Percentiles rank a stretch among this genome's conserved stretches.
Conservation (phyloP, 2,888 invertebrate genomes). For the Chymomyza caudatula region DNA sequence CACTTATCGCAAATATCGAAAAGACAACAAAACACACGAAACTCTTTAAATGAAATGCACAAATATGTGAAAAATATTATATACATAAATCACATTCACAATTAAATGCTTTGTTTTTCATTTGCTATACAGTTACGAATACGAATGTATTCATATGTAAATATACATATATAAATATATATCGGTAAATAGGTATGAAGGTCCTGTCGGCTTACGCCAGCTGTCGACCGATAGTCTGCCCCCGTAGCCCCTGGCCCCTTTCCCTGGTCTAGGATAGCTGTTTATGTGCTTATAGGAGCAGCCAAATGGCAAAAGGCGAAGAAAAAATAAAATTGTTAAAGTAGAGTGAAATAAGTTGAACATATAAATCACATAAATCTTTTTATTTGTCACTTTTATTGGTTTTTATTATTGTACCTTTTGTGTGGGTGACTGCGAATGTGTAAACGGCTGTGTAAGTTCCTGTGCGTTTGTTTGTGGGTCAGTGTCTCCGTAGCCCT, state of each 20-base stretch:
- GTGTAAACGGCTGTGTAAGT: neutral
- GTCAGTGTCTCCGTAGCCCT: constrained; percentile 15
- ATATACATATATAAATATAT: constrained; percentile 22
- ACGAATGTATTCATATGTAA: constrained; percentile 40
- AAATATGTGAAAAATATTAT: constrained; percentile 26
- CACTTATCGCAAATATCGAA: constrained; percentile 29
- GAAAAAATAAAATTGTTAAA: constrained; percentile 25
- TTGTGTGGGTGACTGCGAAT: constrained; percentile 25
- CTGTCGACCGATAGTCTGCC: neutral
- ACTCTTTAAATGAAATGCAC: constrained; percentile 28
- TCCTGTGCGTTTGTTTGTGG: neutral
- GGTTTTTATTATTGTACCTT: constrained; percentile 71
- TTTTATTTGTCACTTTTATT: constrained; percentile 73
- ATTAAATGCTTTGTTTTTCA: constrained; percentile 45
- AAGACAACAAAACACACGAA: neutral
- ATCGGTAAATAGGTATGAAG: neutral
- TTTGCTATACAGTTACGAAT: constrained; percentile 33
- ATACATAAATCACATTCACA: constrained; percentile 57
- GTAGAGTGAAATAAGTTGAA: constrained; percentile 42
- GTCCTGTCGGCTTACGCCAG: neutral
- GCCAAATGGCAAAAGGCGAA: neutral
- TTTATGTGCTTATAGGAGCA: neutral
- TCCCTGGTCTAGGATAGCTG: neutral
- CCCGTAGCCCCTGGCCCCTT: neutral
- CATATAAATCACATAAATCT: constrained; percentile 65